These are phyloP conservation scores for Columba janthina DNA, from an alignment of 2,113 vertebrate species.

Conservation along the genomic window DNA sequence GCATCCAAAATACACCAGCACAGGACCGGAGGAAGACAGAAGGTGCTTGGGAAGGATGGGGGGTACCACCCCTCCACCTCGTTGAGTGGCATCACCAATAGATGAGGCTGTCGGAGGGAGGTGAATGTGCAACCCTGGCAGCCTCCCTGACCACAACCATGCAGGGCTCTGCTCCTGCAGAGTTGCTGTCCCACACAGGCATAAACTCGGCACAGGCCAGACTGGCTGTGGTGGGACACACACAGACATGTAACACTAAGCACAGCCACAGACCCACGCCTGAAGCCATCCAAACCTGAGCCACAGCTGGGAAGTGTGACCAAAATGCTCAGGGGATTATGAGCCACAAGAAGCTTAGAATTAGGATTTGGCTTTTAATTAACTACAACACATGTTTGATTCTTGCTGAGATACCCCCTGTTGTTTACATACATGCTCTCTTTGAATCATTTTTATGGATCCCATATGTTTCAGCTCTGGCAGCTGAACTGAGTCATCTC, in stretches of 20 bases:
- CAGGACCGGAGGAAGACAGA: neutral
- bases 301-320: neutral
- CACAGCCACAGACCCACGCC: neutral
- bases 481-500: neutral
- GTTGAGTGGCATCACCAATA: neutral
- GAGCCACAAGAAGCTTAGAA: neutral
- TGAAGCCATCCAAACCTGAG: neutral
- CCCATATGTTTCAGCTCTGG: neutral
- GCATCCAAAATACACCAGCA: accelerated
- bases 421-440: neutral
- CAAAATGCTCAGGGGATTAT: neutral
- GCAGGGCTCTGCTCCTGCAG: neutral
- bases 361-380: neutral
- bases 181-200: neutral
- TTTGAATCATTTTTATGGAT: neutral
- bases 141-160: accelerated
- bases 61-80: neutral
- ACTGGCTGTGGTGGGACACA: neutral
- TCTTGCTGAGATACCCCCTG: neutral
- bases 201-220: neutral
- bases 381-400: neutral
- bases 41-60: neutral
- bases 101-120: neutral
- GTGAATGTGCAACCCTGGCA: neutral
- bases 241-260: accelerated